Base-by-base conservation (phyloP, 2,888 invertebrate species). In the Drosophila siamana region DNA sequence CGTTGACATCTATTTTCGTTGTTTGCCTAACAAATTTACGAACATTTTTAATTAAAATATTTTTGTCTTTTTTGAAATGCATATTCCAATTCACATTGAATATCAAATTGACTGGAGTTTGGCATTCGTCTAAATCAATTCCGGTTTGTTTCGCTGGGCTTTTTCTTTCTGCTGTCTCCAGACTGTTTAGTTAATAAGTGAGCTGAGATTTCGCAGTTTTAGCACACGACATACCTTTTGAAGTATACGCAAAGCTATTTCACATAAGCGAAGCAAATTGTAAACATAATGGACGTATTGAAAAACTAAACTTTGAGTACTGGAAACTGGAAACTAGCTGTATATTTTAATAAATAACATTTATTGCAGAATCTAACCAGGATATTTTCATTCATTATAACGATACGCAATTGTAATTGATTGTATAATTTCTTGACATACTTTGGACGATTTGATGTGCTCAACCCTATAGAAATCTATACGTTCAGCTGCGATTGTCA, bases 121-220 rank as follows among this genome's bases (percentile, higher is more conserved):
- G 62, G 44, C 44, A 72, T 36, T 52, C 52, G 15, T 67, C 64
- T 44, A 38, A 68, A 68, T 55, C 33, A 28, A 74, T 54, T 48
- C 75, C 50, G 75, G 75, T 76, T 76, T 74, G 62, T 44, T 43
- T n/a, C 30, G n/a, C 7, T 28, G 40, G 41, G 46, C 43, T 47
- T 19, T 13, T 55, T 57, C 40, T 48, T 48, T 57, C 48, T 13
- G 24, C 33, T 19, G 16, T 0, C 13, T 1, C 26, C 11, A 33
- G n/a, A 19, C 48, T 4, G 11, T 46, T 65, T 50, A 38, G 16
- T 13, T 7, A 9, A 28, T 13, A 56, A 44, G 19, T 41, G 19
- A 24, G 41, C 30, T 33, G 15, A 24, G 24, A 24, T 7, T 26
- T 26, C 26, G 2, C 5, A 26, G 26, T 6, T 6, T 26, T 16